phyloP scores from a whole-genome alignment of 2,113 vertebrate genomes.

The Varanus salvator region DNA sequence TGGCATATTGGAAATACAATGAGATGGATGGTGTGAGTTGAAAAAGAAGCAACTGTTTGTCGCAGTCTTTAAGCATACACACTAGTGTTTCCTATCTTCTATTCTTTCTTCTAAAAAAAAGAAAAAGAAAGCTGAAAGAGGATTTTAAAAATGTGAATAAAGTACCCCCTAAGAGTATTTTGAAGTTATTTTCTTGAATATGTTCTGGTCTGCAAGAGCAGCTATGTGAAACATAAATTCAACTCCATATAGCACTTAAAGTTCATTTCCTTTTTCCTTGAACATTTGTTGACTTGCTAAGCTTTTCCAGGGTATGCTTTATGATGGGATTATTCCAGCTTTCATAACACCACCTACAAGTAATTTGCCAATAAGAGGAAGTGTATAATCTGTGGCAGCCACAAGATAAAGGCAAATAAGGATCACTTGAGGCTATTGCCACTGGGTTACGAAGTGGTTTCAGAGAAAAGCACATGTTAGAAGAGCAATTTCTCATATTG shows the following conservation, averaged over 20 bases:
- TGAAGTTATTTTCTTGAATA: conserved; percentile 29
- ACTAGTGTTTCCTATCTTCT: not conserved
- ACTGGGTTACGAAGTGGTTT: conserved; percentile 53
- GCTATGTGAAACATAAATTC: conserved; percentile 6
- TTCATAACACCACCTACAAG: conserved; percentile 42
- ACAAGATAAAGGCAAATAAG: not conserved
- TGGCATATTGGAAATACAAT: not conserved
- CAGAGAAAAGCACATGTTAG: conserved; percentile 40
- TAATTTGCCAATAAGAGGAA: conserved; percentile 53
- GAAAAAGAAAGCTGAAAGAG: not conserved
- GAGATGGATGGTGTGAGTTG: conserved; percentile 21
- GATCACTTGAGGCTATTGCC: conserved; percentile 52
- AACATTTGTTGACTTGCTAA: conserved; percentile 56
- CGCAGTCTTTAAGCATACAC: conserved; percentile 21
- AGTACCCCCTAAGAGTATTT: conserved; percentile 28
- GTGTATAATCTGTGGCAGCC: conserved; percentile 38
- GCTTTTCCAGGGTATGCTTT: conserved; percentile 26
- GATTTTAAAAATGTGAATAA: conserved; percentile 3
- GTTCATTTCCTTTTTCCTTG: conserved; percentile 20
- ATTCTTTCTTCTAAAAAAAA: not conserved
- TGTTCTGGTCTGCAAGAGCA: conserved; percentile 25
- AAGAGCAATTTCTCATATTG: conserved; percentile 35
- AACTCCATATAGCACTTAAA: conserved; percentile 37
- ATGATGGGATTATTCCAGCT: conserved; percentile 36
- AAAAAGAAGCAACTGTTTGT: conserved; percentile 2